Conservation (phyloP, 2,888 invertebrate species). For the Caenorhabditis imperialis region DNA sequence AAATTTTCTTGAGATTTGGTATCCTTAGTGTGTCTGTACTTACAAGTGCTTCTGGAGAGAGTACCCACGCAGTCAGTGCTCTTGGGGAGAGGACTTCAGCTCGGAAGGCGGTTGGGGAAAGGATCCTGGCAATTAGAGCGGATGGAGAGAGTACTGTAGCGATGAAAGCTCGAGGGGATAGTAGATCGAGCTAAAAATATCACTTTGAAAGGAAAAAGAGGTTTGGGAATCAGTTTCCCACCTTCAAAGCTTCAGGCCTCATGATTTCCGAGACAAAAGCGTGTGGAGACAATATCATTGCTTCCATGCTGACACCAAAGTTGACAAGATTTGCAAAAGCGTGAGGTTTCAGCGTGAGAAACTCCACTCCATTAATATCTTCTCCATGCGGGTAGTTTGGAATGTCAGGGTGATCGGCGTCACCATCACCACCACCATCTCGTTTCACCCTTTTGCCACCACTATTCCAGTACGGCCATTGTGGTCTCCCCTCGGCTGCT, state of each 20-base stretch:
- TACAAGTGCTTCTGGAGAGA: conserved; percentile 72
- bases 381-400: conserved; percentile 52
- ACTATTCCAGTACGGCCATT: conserved; percentile 56
- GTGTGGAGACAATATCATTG: conserved; percentile 69
- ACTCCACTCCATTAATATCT: conserved; percentile 54
- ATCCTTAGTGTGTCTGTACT: conserved; percentile 1
- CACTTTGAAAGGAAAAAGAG: neutral
- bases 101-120: conserved; percentile 72
- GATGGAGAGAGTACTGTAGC: conserved; percentile 73
- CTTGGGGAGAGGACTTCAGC: conserved; percentile 72
- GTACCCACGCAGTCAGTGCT: conserved; percentile 70
- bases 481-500: conserved; percentile 51
- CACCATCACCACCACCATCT: conserved; percentile 7
- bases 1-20: neutral
- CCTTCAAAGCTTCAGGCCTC: conserved; percentile 64
- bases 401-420: conserved; percentile 10
- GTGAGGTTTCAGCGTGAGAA: conserved; percentile 62
- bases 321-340: conserved; percentile 69
- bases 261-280: conserved; percentile 69
- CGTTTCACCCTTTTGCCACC: conserved; percentile 18
- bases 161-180: conserved; percentile 73
- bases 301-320: conserved; percentile 65
- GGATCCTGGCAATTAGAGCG: conserved; percentile 68
- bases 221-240: conserved; percentile 2
- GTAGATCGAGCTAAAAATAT: conserved; percentile 59